Evolutionary conservation across 1,140 invertebrate species (phyloP).

Genomic region (Drosophila nigromelanica): DNA sequence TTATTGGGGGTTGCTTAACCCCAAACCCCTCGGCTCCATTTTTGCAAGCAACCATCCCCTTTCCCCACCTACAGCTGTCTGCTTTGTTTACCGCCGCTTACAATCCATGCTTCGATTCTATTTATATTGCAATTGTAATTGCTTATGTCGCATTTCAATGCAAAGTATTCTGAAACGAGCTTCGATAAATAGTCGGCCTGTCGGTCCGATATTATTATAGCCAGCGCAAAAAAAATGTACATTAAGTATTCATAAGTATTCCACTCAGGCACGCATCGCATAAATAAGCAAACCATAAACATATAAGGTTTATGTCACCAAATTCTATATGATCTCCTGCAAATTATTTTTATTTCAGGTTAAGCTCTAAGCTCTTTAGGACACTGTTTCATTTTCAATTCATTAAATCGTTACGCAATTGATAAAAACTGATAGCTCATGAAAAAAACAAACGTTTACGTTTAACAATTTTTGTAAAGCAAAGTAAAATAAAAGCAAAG

Average conservation of each 20-base stretch:
- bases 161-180: neutral
- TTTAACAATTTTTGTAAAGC: neutral
- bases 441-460: neutral
- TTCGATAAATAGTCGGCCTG: neutral
- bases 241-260: too few relatives aligned
- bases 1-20: slow-evolving; percentile 1
- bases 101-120: neutral
- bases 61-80: neutral
- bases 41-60: neutral
- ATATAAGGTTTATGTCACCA: too few relatives aligned
- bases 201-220: neutral
- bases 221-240: too few relatives aligned
- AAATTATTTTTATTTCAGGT: neutral
- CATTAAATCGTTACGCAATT: neutral
- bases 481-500: neutral
- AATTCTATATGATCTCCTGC: too few relatives aligned
- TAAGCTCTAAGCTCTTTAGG: too few relatives aligned
- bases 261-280: too few relatives aligned
- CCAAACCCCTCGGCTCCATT: too few relatives aligned
- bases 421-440: neutral
- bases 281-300: too few relatives aligned
- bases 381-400: too few relatives aligned
- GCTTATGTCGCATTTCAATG: too few relatives aligned
- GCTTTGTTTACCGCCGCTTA: neutral
- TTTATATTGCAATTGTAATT: neutral